Evolutionary conservation across 1,140 invertebrate species (phyloP), one percentile per base, ranked within the genome.

Genomic region (Drosophila melanica): DNA sequence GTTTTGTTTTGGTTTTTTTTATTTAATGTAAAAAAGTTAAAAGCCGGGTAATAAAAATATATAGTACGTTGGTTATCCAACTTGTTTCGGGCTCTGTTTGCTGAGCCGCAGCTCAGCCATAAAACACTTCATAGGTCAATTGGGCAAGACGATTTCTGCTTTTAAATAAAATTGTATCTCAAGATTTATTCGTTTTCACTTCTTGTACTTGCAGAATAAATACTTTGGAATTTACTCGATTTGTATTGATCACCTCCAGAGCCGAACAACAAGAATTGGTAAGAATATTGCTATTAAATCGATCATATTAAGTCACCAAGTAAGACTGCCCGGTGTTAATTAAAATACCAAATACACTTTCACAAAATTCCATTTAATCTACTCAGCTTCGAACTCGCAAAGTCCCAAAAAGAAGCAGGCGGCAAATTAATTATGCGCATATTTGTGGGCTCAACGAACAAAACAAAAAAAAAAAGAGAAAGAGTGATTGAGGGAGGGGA

Each of bases 331-430:
- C 16, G 59, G 51, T 64, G 71, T 87, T 86, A 86, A 86, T 86
- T 86, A 87, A 86, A 82, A 81, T 73, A 82, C 79, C 27, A 51
- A 69, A 79, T 66, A 81, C 79, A 82, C 76, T 86, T 87, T 87
- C 67, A 79, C 84, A 75, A 87, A 86, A 86, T 86, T 79, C 81
- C 82, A 87, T 87, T 86, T 86, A 86, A 86, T 87, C 81, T 87
- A 86, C 81, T 87, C 63, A 60, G 70, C 66, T 71, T 45, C 69
- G 50, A 74, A 69, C 57, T 70, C 42, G 51, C 35, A 16, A 59
- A 74, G 57, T 48, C 27, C 50, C 39, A 27, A 37, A 9, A 16
- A 44, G 59, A 60, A 76, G 37, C 65, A 51, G 62, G 39, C 66
- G 75, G 62, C 53, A 70, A 81, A 86, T 86, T 87, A 86, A 86